Percentiles rank a stretch among this genome's conserved stretches.
phyloP scores from a whole-genome alignment of 2,888 invertebrate genomes.

The Xiphydria camelus region DNA sequence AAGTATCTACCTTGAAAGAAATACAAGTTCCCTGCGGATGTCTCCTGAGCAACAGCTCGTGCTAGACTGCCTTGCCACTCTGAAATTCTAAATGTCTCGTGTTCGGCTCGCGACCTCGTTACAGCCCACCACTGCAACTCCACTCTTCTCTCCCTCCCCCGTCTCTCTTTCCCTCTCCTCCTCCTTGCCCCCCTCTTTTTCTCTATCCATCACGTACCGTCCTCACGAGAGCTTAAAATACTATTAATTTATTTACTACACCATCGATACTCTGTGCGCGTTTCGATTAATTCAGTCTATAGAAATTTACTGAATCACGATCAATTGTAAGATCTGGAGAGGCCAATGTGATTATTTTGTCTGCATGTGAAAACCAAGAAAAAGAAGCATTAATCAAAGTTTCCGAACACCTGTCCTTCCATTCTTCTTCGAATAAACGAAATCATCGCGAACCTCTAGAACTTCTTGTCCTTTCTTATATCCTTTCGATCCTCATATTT shows the following conservation, averaged over 20 bases:
- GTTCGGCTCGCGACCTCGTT: constrained; percentile 23
- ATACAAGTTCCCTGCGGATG: constrained; percentile 46
- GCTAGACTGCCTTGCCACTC: constrained; percentile 48
- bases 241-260: constrained; percentile 2
- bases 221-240: constrained; percentile 1
- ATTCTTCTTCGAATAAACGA: too few species aligned
- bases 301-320: too few species aligned
- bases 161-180: constrained; percentile 13
- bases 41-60: constrained; percentile 55
- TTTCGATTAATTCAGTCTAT: too few species aligned
- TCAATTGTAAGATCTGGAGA: too few species aligned
- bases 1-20: constrained; percentile 43
- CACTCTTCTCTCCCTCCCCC: constrained; percentile 19
- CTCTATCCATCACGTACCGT: background rate
- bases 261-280: background rate
- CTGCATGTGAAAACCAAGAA: too few species aligned
- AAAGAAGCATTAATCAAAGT: too few species aligned
- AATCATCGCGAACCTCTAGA: too few species aligned
- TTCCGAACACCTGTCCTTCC: too few species aligned
- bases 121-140: constrained; percentile 15
- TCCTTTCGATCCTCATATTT: too few species aligned
- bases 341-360: too few species aligned
- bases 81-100: constrained; percentile 40
- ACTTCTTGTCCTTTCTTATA: too few species aligned
- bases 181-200: constrained; percentile 18